Percentiles rank a stretch among this genome's conserved stretches.
Evolutionary conservation across 2,113 vertebrate species (phyloP).

Genomic region (Tiliqua scincoides): DNA sequence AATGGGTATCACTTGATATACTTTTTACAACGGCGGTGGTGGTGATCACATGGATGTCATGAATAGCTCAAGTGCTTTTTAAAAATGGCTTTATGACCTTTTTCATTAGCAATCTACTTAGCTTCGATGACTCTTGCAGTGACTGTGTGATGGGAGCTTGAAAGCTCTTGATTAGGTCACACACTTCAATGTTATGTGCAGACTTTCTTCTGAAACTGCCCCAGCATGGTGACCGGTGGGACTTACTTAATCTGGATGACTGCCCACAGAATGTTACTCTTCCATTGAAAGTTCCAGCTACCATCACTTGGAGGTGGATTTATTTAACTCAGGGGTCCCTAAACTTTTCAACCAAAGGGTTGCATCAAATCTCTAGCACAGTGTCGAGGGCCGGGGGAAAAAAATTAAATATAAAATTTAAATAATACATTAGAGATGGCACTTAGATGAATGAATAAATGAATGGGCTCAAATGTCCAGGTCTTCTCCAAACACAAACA

Average conservation of each 20-base stretch:
- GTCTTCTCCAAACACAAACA: too few relatives aligned
- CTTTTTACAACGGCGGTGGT: rapidly evolving
- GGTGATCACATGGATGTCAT: rapidly evolving
- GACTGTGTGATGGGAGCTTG: background rate
- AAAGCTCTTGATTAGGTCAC: background rate
- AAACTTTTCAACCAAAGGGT: too few relatives aligned
- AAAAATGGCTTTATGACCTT: too few relatives aligned
- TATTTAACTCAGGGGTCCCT: too few relatives aligned
- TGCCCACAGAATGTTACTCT: too few relatives aligned
- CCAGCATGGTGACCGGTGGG: background rate
- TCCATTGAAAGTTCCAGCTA: background rate
- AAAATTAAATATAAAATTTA: too few relatives aligned
- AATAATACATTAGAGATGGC: too few relatives aligned
- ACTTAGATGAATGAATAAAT: too few relatives aligned
- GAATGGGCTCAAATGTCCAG: too few relatives aligned
- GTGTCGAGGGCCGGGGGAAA: too few relatives aligned
- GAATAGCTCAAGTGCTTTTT: background rate
- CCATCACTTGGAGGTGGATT: background rate
- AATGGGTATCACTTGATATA: rapidly evolving
- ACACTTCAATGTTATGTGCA: background rate
- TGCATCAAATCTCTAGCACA: too few relatives aligned
- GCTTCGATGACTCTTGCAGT: background rate
- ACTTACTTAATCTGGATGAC: background rate
- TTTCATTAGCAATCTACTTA: background rate
- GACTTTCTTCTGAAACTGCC: background rate